A percentile compares a stretch with the other conserved stretches of the same genome.
These are phyloP conservation scores for Zophobas atratus DNA, from an alignment of 1,140 invertebrate species.

Conservation along the genomic window DNA sequence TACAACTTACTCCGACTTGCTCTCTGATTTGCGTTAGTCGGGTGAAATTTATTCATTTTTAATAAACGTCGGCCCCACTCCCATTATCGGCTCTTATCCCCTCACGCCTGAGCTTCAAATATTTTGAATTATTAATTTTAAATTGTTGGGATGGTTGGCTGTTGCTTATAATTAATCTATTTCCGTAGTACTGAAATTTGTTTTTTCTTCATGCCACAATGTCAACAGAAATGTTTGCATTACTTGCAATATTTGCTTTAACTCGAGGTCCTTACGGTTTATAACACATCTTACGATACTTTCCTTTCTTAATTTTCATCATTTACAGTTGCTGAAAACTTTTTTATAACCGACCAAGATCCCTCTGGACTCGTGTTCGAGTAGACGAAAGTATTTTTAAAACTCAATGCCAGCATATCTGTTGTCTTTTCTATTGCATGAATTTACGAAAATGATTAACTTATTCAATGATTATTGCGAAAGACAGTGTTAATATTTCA, in stretches of 20 bases:
- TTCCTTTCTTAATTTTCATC: background rate
- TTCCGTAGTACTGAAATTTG: background rate
- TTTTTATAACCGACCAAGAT: no score
- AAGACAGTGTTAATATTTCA: no score
- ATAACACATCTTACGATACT: background rate
- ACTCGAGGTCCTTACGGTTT: background rate
- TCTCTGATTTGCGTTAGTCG: conserved; percentile 3
- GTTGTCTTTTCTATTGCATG: no score
- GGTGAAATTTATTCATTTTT: conserved; percentile 9
- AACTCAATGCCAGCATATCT: no score
- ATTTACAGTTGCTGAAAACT: background rate
- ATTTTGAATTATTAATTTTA: no score
- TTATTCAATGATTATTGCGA: no score
- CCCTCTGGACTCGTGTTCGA: no score
- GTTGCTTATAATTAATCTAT: background rate
- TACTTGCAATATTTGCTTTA: background rate
- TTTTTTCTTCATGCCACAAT: background rate
- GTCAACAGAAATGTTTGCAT: conserved; percentile 3
- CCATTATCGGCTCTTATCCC: background rate
- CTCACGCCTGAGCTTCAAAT: background rate
- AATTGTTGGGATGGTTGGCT: no score
- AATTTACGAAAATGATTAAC: no score
- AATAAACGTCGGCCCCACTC: background rate
- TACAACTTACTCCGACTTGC: conserved; percentile 1
- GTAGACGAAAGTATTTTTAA: no score